Conservation (phyloP, 2,797 vertebrate species). For the Pseudopleuronectes americanus region DNA sequence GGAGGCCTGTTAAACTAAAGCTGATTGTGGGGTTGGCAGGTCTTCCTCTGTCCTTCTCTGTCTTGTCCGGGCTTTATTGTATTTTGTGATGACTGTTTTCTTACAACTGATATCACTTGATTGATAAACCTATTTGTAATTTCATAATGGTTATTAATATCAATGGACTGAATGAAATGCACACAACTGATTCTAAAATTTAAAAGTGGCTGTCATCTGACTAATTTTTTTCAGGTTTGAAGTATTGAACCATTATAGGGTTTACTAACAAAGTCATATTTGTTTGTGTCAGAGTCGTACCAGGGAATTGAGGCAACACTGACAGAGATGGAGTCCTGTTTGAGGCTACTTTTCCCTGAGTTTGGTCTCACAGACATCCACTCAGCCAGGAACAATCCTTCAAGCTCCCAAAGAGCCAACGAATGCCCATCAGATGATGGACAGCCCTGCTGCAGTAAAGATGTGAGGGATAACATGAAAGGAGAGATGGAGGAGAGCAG, state of each 20-base stretch:
- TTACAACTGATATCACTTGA: too few species aligned
- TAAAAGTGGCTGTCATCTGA: too few species aligned
- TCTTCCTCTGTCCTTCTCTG: too few species aligned
- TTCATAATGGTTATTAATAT: too few species aligned
- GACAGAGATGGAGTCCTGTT: constrained; percentile 91
- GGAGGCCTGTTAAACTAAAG: too few species aligned
- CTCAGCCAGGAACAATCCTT: neutral
- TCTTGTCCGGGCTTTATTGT: too few species aligned
- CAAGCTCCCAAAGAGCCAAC: neutral
- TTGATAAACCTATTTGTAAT: too few species aligned
- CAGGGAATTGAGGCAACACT: constrained; percentile 85
- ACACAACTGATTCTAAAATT: too few species aligned
- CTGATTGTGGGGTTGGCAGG: too few species aligned
- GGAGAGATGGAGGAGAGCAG: neutral
- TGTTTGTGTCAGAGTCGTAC: constrained; percentile 81
- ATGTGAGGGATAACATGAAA: constrained; percentile 56
- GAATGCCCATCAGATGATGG: constrained; percentile 65
- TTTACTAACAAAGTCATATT: neutral
- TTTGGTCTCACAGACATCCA: constrained; percentile 64
- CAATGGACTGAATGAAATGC: too few species aligned
- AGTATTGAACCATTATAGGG: neutral
- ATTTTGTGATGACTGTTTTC: too few species aligned
- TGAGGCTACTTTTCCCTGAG: constrained; percentile 87
- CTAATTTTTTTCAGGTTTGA: neutral
- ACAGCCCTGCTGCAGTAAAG: constrained; percentile 91